Evolutionary conservation across 1,140 invertebrate species (phyloP).

Genomic region (Neelides sp.): DNA sequence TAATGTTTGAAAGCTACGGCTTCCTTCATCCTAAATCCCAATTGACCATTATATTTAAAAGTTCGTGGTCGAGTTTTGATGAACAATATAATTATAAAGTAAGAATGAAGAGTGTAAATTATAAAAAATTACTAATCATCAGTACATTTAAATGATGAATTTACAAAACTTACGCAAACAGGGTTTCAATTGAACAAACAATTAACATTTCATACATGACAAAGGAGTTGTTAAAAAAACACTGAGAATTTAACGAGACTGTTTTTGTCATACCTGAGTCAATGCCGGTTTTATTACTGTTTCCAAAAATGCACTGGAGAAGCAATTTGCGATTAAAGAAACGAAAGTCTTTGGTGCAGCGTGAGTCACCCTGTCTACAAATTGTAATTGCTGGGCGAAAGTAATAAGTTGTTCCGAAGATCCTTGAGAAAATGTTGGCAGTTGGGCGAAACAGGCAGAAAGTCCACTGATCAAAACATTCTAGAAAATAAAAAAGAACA

Average conservation of each 20-base stretch:
- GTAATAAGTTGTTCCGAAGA: slow-evolving; percentile 18
- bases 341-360: slow-evolving; percentile 15
- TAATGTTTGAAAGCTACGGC: slow-evolving; percentile 25
- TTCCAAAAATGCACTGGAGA: slow-evolving; percentile 22
- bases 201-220: not conserved
- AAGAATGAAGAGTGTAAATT: not conserved
- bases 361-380: slow-evolving; percentile 25
- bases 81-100: not conserved
- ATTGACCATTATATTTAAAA: not conserved
- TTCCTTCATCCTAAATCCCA: slow-evolving; percentile 27
- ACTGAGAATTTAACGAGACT: not conserved
- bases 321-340: slow-evolving; percentile 23
- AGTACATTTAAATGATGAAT: not conserved
- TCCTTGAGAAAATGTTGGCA: slow-evolving; percentile 23
- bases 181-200: not conserved
- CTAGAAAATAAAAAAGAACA: slow-evolving; percentile 9
- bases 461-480: slow-evolving; percentile 27
- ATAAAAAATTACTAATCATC: not conserved
- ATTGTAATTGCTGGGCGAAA: slow-evolving; percentile 24
- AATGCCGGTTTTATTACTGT: slow-evolving; percentile 24
- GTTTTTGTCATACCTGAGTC: slow-evolving; percentile 23
- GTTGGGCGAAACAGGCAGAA: slow-evolving; percentile 27
- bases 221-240: not conserved
- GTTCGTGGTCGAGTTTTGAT: not conserved
- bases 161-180: not conserved